Conservation (phyloP, 2,797 vertebrate species). For the Cynodonichthys magdalenae region DNA sequence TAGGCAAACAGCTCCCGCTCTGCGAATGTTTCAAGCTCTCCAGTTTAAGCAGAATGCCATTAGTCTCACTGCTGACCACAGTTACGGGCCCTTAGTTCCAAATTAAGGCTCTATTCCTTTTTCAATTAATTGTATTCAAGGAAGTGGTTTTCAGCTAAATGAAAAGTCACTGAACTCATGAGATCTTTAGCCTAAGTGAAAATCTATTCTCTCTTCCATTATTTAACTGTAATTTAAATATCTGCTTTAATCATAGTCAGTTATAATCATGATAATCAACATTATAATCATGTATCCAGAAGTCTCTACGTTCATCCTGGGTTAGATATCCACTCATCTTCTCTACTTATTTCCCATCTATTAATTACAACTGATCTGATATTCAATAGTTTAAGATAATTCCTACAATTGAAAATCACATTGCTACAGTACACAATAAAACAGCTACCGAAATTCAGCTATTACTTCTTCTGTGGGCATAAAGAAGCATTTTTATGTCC, state of each 20-base stretch:
- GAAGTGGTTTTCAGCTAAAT: constrained; percentile 75
- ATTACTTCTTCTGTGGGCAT: background rate
- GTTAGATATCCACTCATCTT: background rate
- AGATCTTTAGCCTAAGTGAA: constrained; percentile 70
- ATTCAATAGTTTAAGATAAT: constrained; percentile 29
- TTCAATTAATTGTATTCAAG: constrained; percentile 76
- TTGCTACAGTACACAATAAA: constrained; percentile 6
- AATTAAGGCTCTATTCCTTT: constrained; percentile 76
- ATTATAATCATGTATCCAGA: constrained; percentile 47
- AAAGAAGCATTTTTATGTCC: constrained; percentile 17
- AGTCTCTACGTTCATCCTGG: constrained; percentile 30
- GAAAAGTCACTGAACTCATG: constrained; percentile 72
- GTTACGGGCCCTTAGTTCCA: constrained; percentile 77
- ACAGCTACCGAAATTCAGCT: constrained; percentile 3
- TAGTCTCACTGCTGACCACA: constrained; percentile 75
- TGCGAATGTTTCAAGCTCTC: constrained; percentile 49
- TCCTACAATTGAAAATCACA: constrained; percentile 13
- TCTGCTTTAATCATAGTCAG: constrained; percentile 39
- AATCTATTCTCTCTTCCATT: constrained; percentile 68
- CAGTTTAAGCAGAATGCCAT: constrained; percentile 69
- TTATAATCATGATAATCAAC: constrained; percentile 49
- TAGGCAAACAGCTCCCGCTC: constrained; percentile 62
- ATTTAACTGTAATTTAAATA: constrained; percentile 68
- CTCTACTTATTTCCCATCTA: constrained; percentile 4
- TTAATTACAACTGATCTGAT: constrained; percentile 12